phyloP scores from a whole-genome alignment of 92 coral and sea anemone species.

The Metridium senile region DNA sequence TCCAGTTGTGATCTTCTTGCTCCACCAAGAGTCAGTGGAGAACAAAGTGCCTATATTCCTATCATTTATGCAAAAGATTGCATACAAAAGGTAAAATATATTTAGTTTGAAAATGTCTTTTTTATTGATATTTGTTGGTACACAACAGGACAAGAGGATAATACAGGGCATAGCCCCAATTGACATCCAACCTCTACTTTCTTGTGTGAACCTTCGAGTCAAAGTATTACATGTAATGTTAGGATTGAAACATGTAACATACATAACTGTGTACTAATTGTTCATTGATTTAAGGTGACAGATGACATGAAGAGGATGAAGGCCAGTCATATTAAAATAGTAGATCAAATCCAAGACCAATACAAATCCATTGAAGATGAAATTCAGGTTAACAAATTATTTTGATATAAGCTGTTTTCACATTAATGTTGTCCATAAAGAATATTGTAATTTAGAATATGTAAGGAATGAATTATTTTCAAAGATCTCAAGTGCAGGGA shows the following conservation, averaged over 20 bases:
- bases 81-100: conserved; percentile 77
- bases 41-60: conserved; percentile 97
- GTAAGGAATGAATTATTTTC: background rate
- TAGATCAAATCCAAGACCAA: conserved; percentile 93
- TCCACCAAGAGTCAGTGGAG: conserved; percentile 84
- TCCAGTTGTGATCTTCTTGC: conserved; percentile 90
- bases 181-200: no score
- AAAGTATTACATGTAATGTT: no score
- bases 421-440: background rate
- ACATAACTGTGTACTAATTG: background rate
- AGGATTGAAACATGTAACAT: background rate
- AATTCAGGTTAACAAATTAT: conserved; percentile 66
- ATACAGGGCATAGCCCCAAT: no score
- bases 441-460: background rate
- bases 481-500: no score
- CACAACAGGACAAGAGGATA: no score
- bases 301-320: conserved; percentile 98
- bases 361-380: conserved; percentile 94
- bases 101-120: background rate
- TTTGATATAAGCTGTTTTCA: background rate
- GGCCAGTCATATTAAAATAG: conserved; percentile 83
- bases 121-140: no score
- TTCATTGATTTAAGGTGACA: conserved; percentile 61
- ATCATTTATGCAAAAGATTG: conserved; percentile 88
- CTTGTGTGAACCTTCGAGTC: no score